Evolutionary conservation across 2,113 vertebrate genomes (phyloP).

Genomic region (Ochotona curzoniae): DNA sequence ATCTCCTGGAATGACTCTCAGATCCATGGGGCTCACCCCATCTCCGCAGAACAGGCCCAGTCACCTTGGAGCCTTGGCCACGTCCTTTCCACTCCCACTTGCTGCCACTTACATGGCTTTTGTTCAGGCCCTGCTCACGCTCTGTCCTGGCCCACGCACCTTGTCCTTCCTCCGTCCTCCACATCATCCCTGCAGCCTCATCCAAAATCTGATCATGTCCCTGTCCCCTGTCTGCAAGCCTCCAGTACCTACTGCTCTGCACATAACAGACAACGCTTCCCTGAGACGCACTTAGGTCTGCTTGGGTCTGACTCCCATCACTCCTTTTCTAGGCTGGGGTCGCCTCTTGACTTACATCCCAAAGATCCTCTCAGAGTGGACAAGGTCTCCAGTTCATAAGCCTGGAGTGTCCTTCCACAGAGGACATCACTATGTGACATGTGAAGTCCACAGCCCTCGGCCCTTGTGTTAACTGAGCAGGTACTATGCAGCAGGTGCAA

Average conservation of each 20-base stretch:
- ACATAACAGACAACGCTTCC: neutral
- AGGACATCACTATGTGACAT: neutral
- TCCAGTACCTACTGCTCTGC: neutral
- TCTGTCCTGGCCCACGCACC: neutral
- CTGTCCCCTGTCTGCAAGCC: neutral
- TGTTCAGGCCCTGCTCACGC: neutral
- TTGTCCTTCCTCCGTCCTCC: neutral
- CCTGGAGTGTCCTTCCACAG: neutral
- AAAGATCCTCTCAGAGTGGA: neutral
- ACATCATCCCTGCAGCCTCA: neutral
- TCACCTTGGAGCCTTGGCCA: neutral
- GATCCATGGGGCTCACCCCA: neutral
- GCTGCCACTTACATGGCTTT: neutral
- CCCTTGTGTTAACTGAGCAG: neutral
- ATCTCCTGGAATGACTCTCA: neutral
- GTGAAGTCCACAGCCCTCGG: neutral
- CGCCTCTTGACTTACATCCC: neutral
- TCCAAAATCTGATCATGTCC: neutral
- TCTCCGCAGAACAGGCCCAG: neutral
- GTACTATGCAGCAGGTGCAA: neutral
- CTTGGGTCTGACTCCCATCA: neutral
- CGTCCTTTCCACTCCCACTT: neutral
- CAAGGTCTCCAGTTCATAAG: neutral
- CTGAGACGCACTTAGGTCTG: neutral
- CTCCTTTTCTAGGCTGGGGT: neutral